Evolutionary conservation across 2,888 invertebrate genomes (phyloP).

Genomic region (Phasia obesa): DNA sequence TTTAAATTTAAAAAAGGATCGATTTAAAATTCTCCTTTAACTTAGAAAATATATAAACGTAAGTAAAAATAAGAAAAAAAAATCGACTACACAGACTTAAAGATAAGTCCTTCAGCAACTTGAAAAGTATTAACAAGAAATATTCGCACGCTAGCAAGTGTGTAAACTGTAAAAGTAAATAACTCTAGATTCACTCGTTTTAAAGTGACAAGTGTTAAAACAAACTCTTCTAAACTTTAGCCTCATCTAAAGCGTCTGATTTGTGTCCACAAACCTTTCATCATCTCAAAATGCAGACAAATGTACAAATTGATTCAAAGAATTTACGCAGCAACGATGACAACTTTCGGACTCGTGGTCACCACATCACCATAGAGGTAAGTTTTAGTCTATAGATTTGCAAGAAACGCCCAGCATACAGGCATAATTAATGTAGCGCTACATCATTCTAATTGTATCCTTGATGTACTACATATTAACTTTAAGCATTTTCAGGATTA

Average conservation of each 20-base stretch:
- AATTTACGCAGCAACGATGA: constrained; percentile 86
- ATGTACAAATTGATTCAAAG: constrained; percentile 89
- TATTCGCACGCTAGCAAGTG: too few species aligned
- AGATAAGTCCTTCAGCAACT: too few species aligned
- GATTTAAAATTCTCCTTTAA: background rate
- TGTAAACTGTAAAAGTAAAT: too few species aligned
- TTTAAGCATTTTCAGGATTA: background rate
- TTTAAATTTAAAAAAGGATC: background rate
- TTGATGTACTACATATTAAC: constrained; percentile 1
- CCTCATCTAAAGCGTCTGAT: background rate
- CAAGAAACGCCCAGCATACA: background rate
- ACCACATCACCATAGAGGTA: constrained; percentile 82
- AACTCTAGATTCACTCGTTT: too few species aligned
- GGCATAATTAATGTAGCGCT: background rate
- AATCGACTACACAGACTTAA: background rate
- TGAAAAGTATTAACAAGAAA: too few species aligned
- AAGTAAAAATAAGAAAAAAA: background rate
- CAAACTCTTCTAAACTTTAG: background rate
- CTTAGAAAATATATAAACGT: background rate
- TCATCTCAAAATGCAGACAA: constrained; percentile 88
- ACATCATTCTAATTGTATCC: background rate
- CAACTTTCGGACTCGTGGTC: constrained; percentile 83
- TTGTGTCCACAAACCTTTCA: background rate
- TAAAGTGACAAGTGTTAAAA: background rate
- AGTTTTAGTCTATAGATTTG: constrained; percentile 74